Evolutionary conservation across 2,888 invertebrate genomes (phyloP).

Genomic region (Drosophila incognita): DNA sequence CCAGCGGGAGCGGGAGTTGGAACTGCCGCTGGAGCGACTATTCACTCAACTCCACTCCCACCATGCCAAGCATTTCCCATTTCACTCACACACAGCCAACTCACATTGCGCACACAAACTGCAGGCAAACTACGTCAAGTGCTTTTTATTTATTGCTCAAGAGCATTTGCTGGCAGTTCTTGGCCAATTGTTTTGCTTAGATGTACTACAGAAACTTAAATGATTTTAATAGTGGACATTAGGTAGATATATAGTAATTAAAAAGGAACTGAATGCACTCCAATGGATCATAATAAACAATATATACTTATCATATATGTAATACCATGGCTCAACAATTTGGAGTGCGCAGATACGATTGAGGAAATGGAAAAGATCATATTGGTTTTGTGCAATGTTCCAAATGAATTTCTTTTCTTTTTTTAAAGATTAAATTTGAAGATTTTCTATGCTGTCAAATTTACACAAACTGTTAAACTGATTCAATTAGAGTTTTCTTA

Average conservation of each 20-base stretch:
- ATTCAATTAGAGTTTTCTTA: not conserved
- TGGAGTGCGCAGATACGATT: not conserved
- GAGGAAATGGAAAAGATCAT: not conserved
- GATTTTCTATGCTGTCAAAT: not conserved
- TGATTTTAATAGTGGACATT: not conserved
- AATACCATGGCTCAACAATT: not conserved
- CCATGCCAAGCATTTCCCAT: not conserved
- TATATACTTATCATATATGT: not conserved
- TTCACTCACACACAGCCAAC: not conserved
- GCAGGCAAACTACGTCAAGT: constrained; percentile 53
- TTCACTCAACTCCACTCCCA: not conserved
- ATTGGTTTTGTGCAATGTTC: not conserved
- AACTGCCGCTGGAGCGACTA: constrained; percentile 6
- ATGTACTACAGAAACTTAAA: not conserved
- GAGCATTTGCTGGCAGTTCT: constrained; percentile 3
- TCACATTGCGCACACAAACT: constrained; percentile 50
- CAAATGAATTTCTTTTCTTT: not conserved
- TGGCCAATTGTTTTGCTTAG: not conserved
- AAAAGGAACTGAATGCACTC: not conserved
- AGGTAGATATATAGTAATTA: not conserved
- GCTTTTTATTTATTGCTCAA: constrained; percentile 53
- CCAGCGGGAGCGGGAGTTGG: constrained; percentile 15
- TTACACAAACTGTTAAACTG: too few relatives aligned
- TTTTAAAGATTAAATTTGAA: not conserved
- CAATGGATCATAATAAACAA: not conserved